Conservation (phyloP, 2,797 vertebrate species). For the Phoebastria nigripes region DNA sequence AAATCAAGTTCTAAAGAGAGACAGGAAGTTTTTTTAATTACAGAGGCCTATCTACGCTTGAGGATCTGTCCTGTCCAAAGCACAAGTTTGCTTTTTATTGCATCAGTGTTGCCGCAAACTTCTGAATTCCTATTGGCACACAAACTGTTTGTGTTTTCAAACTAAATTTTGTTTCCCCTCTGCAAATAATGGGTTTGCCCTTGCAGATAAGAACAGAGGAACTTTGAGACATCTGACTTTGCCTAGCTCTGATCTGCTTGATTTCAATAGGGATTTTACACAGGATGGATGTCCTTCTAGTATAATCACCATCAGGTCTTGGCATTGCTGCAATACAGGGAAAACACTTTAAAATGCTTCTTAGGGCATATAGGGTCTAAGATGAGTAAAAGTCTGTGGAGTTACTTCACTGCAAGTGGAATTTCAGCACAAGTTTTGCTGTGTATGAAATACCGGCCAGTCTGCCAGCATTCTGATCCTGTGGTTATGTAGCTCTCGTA, state of each 20-base stretch:
- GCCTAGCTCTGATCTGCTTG: background rate
- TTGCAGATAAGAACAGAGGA: background rate
- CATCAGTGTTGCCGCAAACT: background rate
- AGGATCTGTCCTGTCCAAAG: background rate
- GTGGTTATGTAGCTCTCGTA: rapidly evolving
- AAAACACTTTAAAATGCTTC: background rate
- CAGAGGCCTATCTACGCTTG: background rate
- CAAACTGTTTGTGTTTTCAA: background rate
- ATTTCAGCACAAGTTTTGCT: background rate
- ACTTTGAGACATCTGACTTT: background rate
- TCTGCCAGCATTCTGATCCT: rapidly evolving
- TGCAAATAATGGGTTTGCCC: background rate
- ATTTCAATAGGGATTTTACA: background rate
- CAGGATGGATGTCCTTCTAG: background rate
- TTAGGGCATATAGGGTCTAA: background rate
- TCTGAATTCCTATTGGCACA: background rate
- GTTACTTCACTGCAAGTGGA: background rate
- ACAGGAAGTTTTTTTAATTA: background rate
- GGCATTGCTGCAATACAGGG: background rate
- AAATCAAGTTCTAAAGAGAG: background rate
- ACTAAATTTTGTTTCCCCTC: background rate
- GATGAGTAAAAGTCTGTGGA: background rate
- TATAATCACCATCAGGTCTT: background rate
- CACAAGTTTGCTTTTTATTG: background rate
- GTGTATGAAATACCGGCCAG: background rate